A percentile compares a stretch with the other conserved stretches of the same genome.
Evolutionary conservation across 2,113 vertebrate genomes (phyloP).

Genomic region (Psittacara wagleri): DNA sequence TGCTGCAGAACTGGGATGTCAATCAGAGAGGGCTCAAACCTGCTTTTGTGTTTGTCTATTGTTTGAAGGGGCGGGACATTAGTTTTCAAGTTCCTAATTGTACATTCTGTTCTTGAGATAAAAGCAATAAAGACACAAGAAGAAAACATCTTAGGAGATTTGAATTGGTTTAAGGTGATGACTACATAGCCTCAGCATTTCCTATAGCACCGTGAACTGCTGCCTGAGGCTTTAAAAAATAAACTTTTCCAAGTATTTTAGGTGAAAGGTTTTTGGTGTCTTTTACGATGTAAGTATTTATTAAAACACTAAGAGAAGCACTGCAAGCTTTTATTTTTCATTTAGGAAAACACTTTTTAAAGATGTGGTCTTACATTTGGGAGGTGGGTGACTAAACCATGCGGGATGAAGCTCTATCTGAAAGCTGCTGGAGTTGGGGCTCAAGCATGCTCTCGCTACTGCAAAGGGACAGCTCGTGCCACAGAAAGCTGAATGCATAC

Average conservation of each 20-base stretch:
- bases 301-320: neutral
- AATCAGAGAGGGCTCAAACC: neutral
- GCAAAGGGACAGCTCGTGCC: accelerated
- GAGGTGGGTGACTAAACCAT: neutral
- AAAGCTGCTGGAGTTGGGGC: neutral
- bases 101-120: slow-evolving; percentile 41
- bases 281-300: neutral
- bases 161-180: neutral
- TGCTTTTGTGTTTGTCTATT: neutral
- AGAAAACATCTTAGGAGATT: neutral
- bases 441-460: accelerated
- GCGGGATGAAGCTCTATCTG: neutral
- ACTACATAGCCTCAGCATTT: slow-evolving; percentile 8
- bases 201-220: neutral
- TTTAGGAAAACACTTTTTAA: neutral
- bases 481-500: neutral
- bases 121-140: slow-evolving; percentile 2
- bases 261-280: neutral
- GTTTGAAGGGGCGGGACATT: neutral
- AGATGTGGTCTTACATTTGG: neutral
- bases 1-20: neutral
- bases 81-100: neutral
- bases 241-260: neutral
- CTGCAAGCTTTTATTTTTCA: neutral
- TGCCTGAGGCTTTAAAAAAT: neutral